Percentiles rank a stretch among this genome's conserved stretches.
Evolutionary conservation across 2,888 invertebrate genomes (phyloP).

Genomic region (Lithophane semibrunnea): DNA sequence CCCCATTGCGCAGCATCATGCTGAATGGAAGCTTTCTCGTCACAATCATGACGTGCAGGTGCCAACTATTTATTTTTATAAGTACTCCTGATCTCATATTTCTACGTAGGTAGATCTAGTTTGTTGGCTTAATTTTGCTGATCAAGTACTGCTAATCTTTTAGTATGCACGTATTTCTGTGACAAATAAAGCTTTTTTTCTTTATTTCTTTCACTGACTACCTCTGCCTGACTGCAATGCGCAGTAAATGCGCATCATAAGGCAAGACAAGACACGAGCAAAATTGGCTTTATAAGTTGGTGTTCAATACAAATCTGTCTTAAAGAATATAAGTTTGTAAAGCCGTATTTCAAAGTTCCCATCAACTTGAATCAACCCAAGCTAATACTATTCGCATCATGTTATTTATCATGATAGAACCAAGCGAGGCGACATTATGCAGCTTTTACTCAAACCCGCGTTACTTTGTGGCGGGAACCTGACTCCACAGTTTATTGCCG

Average conservation of each 20-base stretch:
- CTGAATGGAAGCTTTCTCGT: no score
- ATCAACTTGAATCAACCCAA: slow-evolving; percentile 10
- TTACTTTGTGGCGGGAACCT: slow-evolving; percentile 38
- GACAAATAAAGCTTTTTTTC: no score
- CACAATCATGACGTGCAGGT: no score
- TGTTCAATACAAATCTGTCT: neutral
- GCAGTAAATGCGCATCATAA: neutral
- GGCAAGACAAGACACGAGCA: no score
- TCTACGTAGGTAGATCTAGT: no score
- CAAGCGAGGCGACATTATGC: slow-evolving; percentile 27
- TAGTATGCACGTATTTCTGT: no score
- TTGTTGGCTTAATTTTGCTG: no score
- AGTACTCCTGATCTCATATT: no score
- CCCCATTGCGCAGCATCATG: no score
- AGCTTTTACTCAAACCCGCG: slow-evolving; percentile 30
- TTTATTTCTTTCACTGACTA: neutral
- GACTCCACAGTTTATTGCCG: slow-evolving; percentile 43
- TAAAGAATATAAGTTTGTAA: neutral
- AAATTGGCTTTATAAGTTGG: neutral
- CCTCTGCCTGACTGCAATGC: neutral
- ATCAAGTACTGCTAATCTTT: no score
- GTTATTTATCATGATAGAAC: slow-evolving; percentile 17
- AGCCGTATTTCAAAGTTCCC: neutral
- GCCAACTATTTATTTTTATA: no score
- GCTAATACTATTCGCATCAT: slow-evolving; percentile 12